Evolutionary conservation across 2,113 vertebrate genomes (phyloP).

Genomic region (Periophthalmus modestus): DNA sequence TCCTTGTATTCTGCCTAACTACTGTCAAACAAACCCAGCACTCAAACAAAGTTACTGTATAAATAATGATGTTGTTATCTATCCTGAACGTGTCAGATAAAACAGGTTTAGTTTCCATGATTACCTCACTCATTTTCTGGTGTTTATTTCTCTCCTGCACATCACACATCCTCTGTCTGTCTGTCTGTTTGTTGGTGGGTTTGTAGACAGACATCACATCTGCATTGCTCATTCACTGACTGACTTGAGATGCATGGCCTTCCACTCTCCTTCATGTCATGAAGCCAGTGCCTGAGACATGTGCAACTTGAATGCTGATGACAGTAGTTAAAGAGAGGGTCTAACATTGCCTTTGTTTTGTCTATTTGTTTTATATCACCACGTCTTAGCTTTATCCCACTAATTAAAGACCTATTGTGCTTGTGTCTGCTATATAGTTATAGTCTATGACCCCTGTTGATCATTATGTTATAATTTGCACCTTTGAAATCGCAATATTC

Average conservation of each 20-base stretch:
- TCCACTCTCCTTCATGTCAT: constrained; percentile 57
- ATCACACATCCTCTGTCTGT: constrained; percentile 43
- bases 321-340: constrained; percentile 65
- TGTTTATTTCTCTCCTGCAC: constrained; percentile 43
- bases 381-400: background rate
- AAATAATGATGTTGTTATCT: constrained; percentile 4
- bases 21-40: constrained; percentile 19
- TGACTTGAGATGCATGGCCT: constrained; percentile 67
- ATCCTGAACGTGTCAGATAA: background rate
- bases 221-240: constrained; percentile 45
- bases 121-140: constrained; percentile 53
- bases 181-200: constrained; percentile 30
- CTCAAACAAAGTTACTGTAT: constrained; percentile 14
- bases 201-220: constrained; percentile 38
- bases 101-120: constrained; percentile 35
- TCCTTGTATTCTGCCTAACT: constrained; percentile 9
- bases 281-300: constrained; percentile 21
- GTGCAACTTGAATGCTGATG: constrained; percentile 22
- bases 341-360: constrained; percentile 1
- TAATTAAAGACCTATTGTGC: no score
- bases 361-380: background rate
- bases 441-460: no score
- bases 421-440: no score
- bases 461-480: no score
- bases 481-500: no score